Conservation (phyloP, 2,797 vertebrate genomes). For the Sphenopsis melanotis region DNA sequence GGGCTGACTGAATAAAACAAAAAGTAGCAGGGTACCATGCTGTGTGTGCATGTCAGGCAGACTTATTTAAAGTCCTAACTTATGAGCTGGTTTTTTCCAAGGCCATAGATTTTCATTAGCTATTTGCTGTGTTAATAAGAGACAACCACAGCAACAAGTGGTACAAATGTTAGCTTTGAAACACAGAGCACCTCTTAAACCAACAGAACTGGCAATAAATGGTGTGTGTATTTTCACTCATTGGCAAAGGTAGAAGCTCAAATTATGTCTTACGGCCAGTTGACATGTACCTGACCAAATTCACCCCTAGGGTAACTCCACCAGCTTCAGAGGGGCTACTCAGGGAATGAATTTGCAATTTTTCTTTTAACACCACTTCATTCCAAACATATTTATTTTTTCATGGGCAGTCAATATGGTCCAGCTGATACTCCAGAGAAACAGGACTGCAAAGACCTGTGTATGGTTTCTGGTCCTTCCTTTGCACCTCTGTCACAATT, state of each 20-base stretch:
- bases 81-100: slow-evolving; percentile 60
- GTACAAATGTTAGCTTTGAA: slow-evolving; percentile 58
- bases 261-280: neutral
- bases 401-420: neutral
- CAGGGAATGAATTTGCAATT: neutral
- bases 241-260: slow-evolving; percentile 47
- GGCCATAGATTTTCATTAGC: slow-evolving; percentile 64
- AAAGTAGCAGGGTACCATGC: slow-evolving; percentile 15
- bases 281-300: slow-evolving; percentile 27
- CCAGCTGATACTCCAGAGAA: neutral
- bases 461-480: neutral
- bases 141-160: slow-evolving; percentile 62
- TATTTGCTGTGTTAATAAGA: slow-evolving; percentile 61
- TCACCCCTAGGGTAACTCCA: slow-evolving; percentile 33
- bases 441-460: neutral
- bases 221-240: slow-evolving; percentile 27
- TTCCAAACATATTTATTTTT: slow-evolving; percentile 9
- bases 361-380: neutral
- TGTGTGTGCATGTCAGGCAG: neutral
- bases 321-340: neutral
- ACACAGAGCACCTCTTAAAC: slow-evolving; percentile 57
- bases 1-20: slow-evolving; percentile 48
- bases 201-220: slow-evolving; percentile 55
- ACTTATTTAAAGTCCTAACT: slow-evolving; percentile 58
- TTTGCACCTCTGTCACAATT: neutral